These are phyloP conservation scores for Lucilia sericata DNA, from an alignment of 1,140 invertebrate species.

Conservation along the genomic window DNA sequence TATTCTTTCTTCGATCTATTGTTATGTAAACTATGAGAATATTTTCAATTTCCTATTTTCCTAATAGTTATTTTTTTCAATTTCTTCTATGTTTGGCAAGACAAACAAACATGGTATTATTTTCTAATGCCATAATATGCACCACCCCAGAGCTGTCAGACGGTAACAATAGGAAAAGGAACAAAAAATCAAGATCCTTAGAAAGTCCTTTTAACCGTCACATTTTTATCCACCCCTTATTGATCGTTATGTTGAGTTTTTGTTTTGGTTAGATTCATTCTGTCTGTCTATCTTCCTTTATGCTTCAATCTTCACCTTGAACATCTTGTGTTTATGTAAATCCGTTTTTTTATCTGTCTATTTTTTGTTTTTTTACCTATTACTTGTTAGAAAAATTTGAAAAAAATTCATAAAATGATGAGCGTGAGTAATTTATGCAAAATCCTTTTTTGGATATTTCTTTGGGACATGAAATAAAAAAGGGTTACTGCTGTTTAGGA, in stretches of 20 bases:
- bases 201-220: constrained; percentile 21
- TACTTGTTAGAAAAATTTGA: background rate
- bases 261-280: background rate
- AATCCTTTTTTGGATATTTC: background rate
- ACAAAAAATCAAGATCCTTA: constrained; percentile 16
- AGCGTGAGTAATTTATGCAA: background rate
- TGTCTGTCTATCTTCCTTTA: background rate
- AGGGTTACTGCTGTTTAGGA: background rate
- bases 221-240: constrained; percentile 2
- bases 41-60: constrained; percentile 3
- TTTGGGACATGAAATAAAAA: background rate
- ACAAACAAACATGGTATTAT: constrained; percentile 13
- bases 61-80: constrained; percentile 16
- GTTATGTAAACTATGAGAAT: constrained; percentile 33
- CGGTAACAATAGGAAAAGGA: background rate
- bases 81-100: background rate
- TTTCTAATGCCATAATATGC: constrained; percentile 14
- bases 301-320: constrained; percentile 25
- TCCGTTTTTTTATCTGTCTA: background rate
- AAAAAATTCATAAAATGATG: background rate
- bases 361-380: background rate
- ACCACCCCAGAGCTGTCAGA: constrained; percentile 12
- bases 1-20: background rate
- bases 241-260: background rate
- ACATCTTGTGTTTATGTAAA: constrained; percentile 18